These are phyloP conservation scores for Falco rusticolus DNA, from an alignment of 2,797 vertebrate species.

Conservation along the genomic window DNA sequence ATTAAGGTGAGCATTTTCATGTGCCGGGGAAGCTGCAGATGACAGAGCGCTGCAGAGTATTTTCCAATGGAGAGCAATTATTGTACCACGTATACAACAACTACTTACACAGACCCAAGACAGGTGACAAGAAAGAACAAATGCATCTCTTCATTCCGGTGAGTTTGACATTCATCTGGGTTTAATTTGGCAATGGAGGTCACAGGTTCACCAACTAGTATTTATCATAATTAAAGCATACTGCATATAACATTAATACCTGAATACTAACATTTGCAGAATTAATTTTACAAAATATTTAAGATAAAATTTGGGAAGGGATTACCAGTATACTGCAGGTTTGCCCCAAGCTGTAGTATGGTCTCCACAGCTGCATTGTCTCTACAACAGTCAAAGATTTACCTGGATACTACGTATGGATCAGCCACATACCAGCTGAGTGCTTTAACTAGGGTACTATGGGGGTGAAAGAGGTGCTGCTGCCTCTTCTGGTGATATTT, in stretches of 20 bases:
- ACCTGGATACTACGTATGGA: neutral
- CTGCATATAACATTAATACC: neutral
- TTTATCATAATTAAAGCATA: neutral
- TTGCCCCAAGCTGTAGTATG: neutral
- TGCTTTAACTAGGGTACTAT: neutral
- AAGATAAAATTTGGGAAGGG: neutral
- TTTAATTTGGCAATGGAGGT: neutral
- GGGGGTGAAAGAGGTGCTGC: neutral
- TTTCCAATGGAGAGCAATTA: neutral
- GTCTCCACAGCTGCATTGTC: neutral
- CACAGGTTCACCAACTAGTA: neutral
- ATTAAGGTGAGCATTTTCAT: neutral
- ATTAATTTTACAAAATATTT: neutral
- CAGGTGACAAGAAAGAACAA: neutral
- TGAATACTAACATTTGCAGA: neutral
- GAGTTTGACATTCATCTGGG: neutral
- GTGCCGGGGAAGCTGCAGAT: neutral
- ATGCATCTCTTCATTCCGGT: neutral
- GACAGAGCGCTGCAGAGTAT: neutral
- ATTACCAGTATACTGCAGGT: neutral
- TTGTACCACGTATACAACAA: accelerated
- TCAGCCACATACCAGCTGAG: neutral
- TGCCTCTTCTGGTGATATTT: neutral
- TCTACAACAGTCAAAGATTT: neutral
- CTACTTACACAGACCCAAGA: neutral